phyloP scores from a whole-genome alignment of 2,888 invertebrate species.

The Pterostichus niger region DNA sequence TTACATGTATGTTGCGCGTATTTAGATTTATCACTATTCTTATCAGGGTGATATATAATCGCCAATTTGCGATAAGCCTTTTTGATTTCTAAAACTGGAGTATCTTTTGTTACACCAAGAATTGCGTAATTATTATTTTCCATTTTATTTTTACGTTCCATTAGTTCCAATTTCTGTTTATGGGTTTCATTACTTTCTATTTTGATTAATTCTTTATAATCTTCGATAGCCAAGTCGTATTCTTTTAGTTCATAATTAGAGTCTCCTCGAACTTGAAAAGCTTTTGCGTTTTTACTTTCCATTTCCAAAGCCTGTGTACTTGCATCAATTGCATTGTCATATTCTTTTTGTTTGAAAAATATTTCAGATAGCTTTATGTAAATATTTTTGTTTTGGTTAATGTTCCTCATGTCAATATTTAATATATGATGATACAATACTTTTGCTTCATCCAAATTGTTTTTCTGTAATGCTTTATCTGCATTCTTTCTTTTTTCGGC shows the following conservation, averaged over 20 bases:
- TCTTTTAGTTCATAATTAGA: conserved; percentile 49
- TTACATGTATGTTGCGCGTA: conserved; percentile 31
- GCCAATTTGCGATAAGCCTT: conserved; percentile 56
- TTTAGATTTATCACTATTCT: conserved; percentile 33
- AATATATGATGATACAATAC: conserved; percentile 44
- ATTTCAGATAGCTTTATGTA: conserved; percentile 38
- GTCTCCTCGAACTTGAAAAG: conserved; percentile 47
- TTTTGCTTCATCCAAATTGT: conserved; percentile 38
- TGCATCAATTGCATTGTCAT: conserved; percentile 31
- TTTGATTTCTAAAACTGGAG: conserved; percentile 45
- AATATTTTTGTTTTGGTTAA: conserved; percentile 23
- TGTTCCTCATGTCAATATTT: conserved; percentile 46
- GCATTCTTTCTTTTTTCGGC: conserved; percentile 32
- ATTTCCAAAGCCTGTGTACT: conserved; percentile 47
- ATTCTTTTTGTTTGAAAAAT: conserved; percentile 15
- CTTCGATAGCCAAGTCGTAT: conserved; percentile 55
- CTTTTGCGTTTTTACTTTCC: conserved; percentile 9
- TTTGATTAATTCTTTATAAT: conserved; percentile 48
- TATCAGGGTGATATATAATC: conserved; percentile 57
- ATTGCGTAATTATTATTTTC: conserved; percentile 38
- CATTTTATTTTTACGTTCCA: conserved; percentile 2
- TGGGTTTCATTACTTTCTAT: conserved; percentile 5
- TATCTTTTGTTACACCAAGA: conserved; percentile 38
- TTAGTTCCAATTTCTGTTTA: conserved; percentile 18
- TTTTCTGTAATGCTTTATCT: conserved; percentile 20